phyloP scores from a whole-genome alignment of 1,140 invertebrate species.

The Drosophila kanapiae region DNA sequence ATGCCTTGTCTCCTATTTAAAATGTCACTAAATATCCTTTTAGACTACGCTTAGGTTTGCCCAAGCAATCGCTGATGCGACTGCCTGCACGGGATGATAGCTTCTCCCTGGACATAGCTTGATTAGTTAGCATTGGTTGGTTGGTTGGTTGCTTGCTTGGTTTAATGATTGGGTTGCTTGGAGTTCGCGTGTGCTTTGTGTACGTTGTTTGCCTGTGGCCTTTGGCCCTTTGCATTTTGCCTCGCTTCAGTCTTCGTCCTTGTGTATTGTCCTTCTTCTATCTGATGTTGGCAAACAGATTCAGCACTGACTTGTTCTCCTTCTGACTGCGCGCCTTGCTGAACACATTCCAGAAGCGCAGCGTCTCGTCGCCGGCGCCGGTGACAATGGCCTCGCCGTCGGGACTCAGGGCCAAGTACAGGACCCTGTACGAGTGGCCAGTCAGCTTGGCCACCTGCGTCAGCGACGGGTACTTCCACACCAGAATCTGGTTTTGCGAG shows the following conservation, averaged over 20 bases:
- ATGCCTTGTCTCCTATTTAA: constrained; percentile 7
- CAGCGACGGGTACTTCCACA: constrained; percentile 99
- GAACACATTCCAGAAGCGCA: constrained; percentile 99
- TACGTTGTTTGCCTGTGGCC: constrained; percentile 42
- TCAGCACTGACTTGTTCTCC: constrained; percentile 98
- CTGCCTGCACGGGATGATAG: constrained; percentile 12
- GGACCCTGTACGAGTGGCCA: constrained; percentile 98
- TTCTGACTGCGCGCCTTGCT: constrained; percentile 98
- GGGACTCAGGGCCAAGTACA: constrained; percentile 99
- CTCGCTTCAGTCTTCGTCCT: constrained; percentile 65
- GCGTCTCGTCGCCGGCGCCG: constrained; percentile 99
- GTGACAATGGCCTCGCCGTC: constrained; percentile 99
- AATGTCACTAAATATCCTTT: constrained; percentile 26
- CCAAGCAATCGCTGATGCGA: constrained; percentile 27
- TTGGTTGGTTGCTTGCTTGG: constrained; percentile 5
- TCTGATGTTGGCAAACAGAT: constrained; percentile 92
- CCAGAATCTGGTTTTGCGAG: constrained; percentile 99
- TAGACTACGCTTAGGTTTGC: constrained; percentile 34
- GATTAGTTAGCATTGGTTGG: constrained; percentile 13
- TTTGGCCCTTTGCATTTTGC: constrained; percentile 61
- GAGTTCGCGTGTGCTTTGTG: not conserved
- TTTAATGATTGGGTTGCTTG: not conserved
- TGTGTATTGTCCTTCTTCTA: constrained; percentile 54
- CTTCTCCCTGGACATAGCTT: constrained; percentile 4
- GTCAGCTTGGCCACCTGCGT: constrained; percentile 98